Conservation (phyloP, 2,888 invertebrate genomes). For the Drosophila villosipedis region DNA sequence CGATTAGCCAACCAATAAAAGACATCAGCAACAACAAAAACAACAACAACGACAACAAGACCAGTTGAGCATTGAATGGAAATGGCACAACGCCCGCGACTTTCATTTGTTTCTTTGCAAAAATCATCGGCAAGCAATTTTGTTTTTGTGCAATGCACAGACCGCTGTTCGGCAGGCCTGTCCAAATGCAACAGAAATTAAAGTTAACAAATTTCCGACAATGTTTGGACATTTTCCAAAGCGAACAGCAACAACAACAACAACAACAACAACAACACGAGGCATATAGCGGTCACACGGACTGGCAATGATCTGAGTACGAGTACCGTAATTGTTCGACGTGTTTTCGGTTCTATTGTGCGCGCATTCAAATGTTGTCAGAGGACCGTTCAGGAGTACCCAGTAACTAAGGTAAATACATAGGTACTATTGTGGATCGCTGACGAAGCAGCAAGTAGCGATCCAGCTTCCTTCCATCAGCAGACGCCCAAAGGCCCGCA, state of each 20-base stretch:
- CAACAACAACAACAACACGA: slow-evolving; percentile 25
- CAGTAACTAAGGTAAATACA: slow-evolving; percentile 7
- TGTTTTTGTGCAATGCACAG: slow-evolving; percentile 21
- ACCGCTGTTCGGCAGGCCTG: slow-evolving; percentile 46
- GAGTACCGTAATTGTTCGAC: slow-evolving; percentile 76
- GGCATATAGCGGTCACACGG: slow-evolving; percentile 45
- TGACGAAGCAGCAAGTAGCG: slow-evolving; percentile 61
- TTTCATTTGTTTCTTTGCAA: slow-evolving; percentile 43
- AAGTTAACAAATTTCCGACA: slow-evolving; percentile 82
- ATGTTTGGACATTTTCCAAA: slow-evolving; percentile 76
- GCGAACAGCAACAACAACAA: slow-evolving; percentile 37
- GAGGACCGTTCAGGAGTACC: slow-evolving; percentile 34
- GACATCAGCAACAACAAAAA: slow-evolving; percentile 44
- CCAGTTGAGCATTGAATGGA: slow-evolving; percentile 22
- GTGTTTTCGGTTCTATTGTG: slow-evolving; percentile 69
- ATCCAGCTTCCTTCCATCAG: slow-evolving; percentile 68
- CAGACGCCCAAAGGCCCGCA: slow-evolving; percentile 72
- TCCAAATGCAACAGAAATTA: slow-evolving; percentile 75
- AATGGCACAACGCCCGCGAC: slow-evolving; percentile 74
- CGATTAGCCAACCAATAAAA: slow-evolving; percentile 66
- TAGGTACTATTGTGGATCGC: slow-evolving; percentile 35
- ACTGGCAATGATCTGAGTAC: slow-evolving; percentile 50
- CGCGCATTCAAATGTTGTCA: slow-evolving; percentile 65
- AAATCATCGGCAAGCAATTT: slow-evolving; percentile 47
- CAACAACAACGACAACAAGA: slow-evolving; percentile 17